Evolutionary conservation across 2,797 vertebrate species (phyloP).

Genomic region (Channa striata): DNA sequence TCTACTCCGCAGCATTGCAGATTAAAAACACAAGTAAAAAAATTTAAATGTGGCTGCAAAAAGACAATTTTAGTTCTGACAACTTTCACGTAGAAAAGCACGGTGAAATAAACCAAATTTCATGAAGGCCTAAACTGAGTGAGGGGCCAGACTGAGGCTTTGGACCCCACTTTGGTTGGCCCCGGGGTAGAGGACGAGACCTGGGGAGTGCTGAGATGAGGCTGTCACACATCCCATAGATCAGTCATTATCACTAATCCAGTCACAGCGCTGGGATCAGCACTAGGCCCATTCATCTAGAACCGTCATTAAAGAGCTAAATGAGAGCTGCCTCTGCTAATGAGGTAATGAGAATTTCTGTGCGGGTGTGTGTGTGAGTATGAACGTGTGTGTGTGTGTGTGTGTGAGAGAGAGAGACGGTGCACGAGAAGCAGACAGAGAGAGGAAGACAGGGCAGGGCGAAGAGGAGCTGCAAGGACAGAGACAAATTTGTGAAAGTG

Average conservation of each 20-base stretch:
- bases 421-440: background rate
- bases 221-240: conserved; percentile 84
- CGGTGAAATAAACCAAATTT: conserved; percentile 7
- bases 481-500: conserved; percentile 17
- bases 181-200: conserved; percentile 75
- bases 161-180: conserved; percentile 68
- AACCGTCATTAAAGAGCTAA: conserved; percentile 84
- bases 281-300: conserved; percentile 82
- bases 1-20: background rate
- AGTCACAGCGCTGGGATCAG: conserved; percentile 82
- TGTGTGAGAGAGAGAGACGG: background rate
- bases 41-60: background rate
- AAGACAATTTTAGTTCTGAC: background rate
- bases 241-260: conserved; percentile 86
- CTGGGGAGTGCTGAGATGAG: conserved; percentile 85
- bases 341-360: conserved; percentile 83
- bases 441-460: conserved; percentile 23
- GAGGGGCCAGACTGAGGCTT: conserved; percentile 60
- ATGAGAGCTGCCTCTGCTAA: conserved; percentile 84
- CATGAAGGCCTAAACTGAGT: conserved; percentile 22
- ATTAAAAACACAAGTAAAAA: background rate
- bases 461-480: conserved; percentile 33
- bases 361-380: conserved; percentile 36
- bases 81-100: background rate
- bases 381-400: conserved; percentile 25